Base-by-base conservation (phyloP, 2,888 invertebrate species). In the Anticlea derivata region DNA sequence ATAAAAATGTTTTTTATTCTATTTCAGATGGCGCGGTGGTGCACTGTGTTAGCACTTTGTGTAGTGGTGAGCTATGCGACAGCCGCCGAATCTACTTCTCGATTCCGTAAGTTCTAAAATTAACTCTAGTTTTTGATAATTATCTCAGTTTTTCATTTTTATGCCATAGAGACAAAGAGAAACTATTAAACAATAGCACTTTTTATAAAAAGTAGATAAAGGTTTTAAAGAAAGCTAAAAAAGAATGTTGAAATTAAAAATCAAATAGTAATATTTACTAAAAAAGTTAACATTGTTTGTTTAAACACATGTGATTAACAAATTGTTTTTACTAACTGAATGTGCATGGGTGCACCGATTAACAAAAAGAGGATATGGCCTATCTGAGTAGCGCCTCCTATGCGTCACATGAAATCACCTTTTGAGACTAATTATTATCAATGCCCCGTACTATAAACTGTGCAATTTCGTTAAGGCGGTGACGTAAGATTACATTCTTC, bases 11-110 rank as follows among this genome's bases (percentile, higher is more conserved):
- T 40, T 35, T 12, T 58, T 8, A 31, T 44, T 56, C 37, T 26
- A 33, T 68, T 74, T 0, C 75, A 89, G 88, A 89, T 86, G 87
- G 75, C 78, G 67, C 78, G 80, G 68, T 76, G 79, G 66, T 63
- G 75, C 65, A 68, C 71, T 41, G 43, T 78, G 20, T 33, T 81
- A 40, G 80, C 75, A 67, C 59, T 87, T 1, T 73, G 74, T 45
- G 77, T 74, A 57, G 39, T 82, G 33, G 59, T 77, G 5, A 66
- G 66, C 1, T 70, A 66, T 55, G 71, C 70, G 2, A 58, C 60
- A 49, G 78, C 80, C 4, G 71, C 73, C 1, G 86, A 86, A 4
- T 64, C 71, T 13, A 62, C 70, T 6, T 74, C 86, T 34, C 69
- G 86, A 65, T 80, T 83, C 61, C 84, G 88, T 89, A 78, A 83